Evolutionary conservation across 2,113 vertebrate genomes (phyloP).

Genomic region (Fregata magnificens): DNA sequence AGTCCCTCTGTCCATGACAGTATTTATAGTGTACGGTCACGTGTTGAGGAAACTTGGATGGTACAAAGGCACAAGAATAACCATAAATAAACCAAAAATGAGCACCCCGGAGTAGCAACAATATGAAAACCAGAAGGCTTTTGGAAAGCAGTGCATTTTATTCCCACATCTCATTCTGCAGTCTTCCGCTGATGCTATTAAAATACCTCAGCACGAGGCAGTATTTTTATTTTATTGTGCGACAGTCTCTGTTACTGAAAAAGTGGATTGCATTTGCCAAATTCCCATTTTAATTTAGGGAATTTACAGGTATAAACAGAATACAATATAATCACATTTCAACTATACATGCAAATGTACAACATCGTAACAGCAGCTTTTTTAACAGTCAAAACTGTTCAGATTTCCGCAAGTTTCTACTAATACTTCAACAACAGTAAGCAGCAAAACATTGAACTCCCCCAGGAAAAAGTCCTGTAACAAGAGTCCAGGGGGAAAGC

Average conservation of each 20-base stretch:
- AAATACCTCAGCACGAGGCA: constrained; percentile 46
- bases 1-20: neutral
- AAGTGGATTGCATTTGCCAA: constrained; percentile 26
- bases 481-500: neutral
- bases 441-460: constrained; percentile 44
- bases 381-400: neutral
- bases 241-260: constrained; percentile 40
- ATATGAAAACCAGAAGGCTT: constrained; percentile 39
- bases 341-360: constrained; percentile 7
- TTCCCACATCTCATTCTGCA: constrained; percentile 8
- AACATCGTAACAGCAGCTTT: constrained; percentile 12
- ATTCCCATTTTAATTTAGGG: constrained; percentile 12
- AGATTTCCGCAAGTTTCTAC: constrained; percentile 11
- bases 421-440: constrained; percentile 4
- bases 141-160: constrained; percentile 49
- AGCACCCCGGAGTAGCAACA: neutral
- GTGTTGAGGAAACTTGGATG: neutral
- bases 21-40: neutral
- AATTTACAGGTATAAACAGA: neutral
- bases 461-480: constrained; percentile 42
- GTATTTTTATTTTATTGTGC: constrained; percentile 28
- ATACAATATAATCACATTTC: neutral
- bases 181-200: constrained; percentile 13
- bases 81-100: constrained; percentile 15
- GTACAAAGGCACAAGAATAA: constrained; percentile 17